Percentiles rank a stretch among this genome's conserved stretches.
Conservation (phyloP, 2,113 vertebrate genomes). For the Campylorhamphus procurvoides region DNA sequence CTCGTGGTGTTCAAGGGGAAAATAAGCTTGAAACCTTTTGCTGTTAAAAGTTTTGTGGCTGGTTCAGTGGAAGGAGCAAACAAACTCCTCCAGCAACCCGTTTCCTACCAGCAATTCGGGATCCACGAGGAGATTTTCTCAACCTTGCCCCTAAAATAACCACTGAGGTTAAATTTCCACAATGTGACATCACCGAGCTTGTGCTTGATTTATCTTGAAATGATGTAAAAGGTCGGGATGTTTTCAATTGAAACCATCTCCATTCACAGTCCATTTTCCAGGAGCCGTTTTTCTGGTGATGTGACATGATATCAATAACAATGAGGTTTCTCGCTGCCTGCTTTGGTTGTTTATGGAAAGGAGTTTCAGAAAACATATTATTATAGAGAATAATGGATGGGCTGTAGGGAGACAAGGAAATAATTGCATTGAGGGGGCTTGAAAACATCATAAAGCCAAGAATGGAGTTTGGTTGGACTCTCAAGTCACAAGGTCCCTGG, state of each 20-base stretch:
- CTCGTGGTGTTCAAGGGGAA: no score
- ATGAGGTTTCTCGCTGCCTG: conserved; percentile 49
- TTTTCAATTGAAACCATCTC: conserved; percentile 41
- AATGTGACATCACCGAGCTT: not conserved
- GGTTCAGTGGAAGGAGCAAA: not conserved
- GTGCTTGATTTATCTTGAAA: not conserved
- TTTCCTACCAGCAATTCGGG: not conserved
- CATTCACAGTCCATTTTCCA: conserved; percentile 56
- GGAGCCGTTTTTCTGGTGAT: conserved; percentile 51
- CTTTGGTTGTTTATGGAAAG: conserved; percentile 70
- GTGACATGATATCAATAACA: conserved; percentile 63
- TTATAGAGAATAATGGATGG: conserved; percentile 74
- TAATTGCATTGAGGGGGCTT: conserved; percentile 70
- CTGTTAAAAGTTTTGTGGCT: not conserved
- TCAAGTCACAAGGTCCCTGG: conserved; percentile 45
- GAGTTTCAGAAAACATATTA: conserved; percentile 73
- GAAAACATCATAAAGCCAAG: conserved; percentile 67
- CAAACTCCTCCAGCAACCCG: accelerated
- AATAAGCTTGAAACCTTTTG: not conserved
- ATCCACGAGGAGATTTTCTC: not conserved
- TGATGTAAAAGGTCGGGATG: conserved; percentile 34
- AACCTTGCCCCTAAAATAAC: not conserved
- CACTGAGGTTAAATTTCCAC: not conserved
- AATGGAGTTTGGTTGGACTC: conserved; percentile 63
- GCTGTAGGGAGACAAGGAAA: conserved; percentile 70